Evolutionary conservation across 2,113 vertebrate species (phyloP).

Genomic region (Oophaga pumilio): DNA sequence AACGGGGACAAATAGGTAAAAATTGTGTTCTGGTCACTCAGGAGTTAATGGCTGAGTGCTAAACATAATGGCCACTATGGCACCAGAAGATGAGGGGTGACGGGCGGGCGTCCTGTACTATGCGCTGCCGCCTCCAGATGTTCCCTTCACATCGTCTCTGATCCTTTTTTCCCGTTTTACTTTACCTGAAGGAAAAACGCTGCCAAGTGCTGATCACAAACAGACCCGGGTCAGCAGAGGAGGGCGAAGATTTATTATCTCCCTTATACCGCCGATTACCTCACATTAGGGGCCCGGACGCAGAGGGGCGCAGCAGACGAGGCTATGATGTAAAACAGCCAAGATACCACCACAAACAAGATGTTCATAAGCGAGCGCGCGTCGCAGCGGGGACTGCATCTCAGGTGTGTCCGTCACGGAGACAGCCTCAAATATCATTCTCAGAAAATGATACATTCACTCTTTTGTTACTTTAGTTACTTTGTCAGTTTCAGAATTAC

Average conservation of each 20-base stretch:
- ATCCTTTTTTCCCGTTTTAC: background rate
- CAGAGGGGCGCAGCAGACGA: background rate
- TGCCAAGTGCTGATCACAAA: conserved; percentile 1
- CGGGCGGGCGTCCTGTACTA: no score
- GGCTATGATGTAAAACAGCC: conserved; percentile 5
- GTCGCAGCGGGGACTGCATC: background rate
- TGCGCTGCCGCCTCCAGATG: conserved; percentile 1
- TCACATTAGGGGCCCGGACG: background rate
- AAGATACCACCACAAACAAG: background rate
- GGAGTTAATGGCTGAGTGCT: background rate
- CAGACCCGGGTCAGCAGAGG: conserved; percentile 5
- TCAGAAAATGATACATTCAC: no score
- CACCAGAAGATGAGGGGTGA: background rate
- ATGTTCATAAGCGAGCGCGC: background rate
- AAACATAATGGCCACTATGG: background rate
- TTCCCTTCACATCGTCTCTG: background rate
- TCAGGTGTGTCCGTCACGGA: background rate
- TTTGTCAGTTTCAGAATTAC: background rate
- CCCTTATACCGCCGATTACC: conserved; percentile 1
- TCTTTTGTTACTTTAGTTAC: no score
- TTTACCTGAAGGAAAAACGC: conserved; percentile 1
- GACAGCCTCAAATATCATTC: no score
- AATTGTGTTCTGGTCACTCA: background rate
- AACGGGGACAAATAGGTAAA: no score
- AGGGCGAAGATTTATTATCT: background rate